Conservation (phyloP, 2,113 vertebrate genomes). For the Phycodurus eques region DNA sequence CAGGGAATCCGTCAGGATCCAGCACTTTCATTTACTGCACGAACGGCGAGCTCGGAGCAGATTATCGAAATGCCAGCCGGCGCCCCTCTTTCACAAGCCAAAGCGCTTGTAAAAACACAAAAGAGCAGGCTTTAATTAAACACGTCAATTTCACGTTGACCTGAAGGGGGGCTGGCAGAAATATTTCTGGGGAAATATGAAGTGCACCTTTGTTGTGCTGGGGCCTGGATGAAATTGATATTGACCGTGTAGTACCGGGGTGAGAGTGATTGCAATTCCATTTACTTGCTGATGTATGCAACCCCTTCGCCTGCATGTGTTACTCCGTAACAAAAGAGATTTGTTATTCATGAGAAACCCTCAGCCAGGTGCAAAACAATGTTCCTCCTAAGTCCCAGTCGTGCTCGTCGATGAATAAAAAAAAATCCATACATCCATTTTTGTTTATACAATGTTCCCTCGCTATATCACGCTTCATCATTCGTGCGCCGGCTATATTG, state of each 20-base stretch:
- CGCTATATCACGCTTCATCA: neutral
- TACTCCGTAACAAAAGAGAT: neutral
- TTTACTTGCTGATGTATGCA: conserved; percentile 10
- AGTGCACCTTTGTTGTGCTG: conserved; percentile 6
- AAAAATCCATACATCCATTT: neutral
- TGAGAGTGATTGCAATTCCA: neutral
- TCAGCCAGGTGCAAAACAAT: conserved; percentile 6
- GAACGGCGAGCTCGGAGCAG: conserved; percentile 42
- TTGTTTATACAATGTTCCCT: neutral
- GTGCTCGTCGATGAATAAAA: conserved; percentile 16
- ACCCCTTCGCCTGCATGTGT: neutral
- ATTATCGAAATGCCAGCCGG: conserved; percentile 26
- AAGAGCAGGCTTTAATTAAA: conserved; percentile 19
- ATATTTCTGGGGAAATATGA: conserved; percentile 13
- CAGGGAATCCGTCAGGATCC: conserved; percentile 21
- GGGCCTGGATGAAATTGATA: neutral
- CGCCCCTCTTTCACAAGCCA: neutral
- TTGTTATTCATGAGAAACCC: neutral
- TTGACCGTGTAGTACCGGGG: neutral
- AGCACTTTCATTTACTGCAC: conserved; percentile 43
- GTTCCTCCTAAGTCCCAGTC: conserved; percentile 24
- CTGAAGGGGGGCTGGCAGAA: neutral
- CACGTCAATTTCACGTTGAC: conserved; percentile 8
- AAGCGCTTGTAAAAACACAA: conserved; percentile 51
- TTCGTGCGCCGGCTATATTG: conserved; percentile 10